A percentile compares a stretch with the other conserved stretches of the same genome.
Conservation (phyloP, 1,140 invertebrate species). For the Danaus plexippus region DNA sequence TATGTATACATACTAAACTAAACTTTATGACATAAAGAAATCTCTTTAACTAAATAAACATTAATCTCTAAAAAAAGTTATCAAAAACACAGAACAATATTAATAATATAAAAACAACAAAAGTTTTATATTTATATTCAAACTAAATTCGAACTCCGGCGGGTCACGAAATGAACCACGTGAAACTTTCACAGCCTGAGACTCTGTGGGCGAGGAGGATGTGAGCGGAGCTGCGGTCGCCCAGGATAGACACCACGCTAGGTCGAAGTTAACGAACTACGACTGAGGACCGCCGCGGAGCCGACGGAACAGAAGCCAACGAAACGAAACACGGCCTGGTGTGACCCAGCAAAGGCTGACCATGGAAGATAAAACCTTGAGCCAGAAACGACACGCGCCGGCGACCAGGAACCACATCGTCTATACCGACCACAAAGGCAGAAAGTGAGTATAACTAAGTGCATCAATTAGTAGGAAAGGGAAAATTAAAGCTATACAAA, state of each 20-base stretch:
- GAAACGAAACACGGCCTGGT: background rate
- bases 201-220: conserved; percentile 51
- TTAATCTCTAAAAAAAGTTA: conserved; percentile 8
- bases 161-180: conserved; percentile 44
- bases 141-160: too few species aligned
- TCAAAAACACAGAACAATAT: conserved; percentile 34
- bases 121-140: too few species aligned
- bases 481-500: conserved; percentile 62
- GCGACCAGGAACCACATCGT: conserved; percentile 66
- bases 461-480: conserved; percentile 41
- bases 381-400: conserved; percentile 41
- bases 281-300: conserved; percentile 34
- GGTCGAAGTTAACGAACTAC: conserved; percentile 43
- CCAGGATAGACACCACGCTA: conserved; percentile 31
- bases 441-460: conserved; percentile 62
- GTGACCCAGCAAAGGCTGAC: conserved; percentile 6
- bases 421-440: conserved; percentile 69
- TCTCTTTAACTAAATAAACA: background rate
- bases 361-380: conserved; percentile 54
- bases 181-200: conserved; percentile 53
- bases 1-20: too few species aligned
- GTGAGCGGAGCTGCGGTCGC: conserved; percentile 29
- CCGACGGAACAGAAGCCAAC: conserved; percentile 21
- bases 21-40: too few species aligned
- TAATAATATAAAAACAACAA: conserved; percentile 23